A percentile compares a stretch with the other conserved stretches of the same genome.
These are phyloP conservation scores for Nycticebus coucang DNA, from an alignment of 2,113 vertebrate species.

Conservation along the genomic window DNA sequence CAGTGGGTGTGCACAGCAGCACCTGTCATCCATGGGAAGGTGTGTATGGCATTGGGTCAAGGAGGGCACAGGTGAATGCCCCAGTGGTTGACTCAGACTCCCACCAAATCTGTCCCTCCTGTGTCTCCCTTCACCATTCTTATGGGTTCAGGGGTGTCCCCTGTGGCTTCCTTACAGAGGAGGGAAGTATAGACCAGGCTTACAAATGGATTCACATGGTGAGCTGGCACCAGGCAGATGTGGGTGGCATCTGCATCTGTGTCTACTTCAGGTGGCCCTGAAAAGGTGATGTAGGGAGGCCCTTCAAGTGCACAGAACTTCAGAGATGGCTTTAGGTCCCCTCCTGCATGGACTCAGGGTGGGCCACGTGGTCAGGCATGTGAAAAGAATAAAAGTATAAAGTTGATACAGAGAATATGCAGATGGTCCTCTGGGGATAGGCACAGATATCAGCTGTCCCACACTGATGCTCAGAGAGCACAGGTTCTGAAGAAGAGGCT, in stretches of 20 bases:
- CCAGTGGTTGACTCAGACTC: not conserved
- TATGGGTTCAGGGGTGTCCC: not conserved
- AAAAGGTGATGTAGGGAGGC: not conserved
- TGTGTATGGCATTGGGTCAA: not conserved
- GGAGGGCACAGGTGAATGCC: not conserved
- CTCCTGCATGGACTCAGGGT: too few species aligned
- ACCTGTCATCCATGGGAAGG: not conserved
- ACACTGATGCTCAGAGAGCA: too few species aligned
- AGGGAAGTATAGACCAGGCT: not conserved
- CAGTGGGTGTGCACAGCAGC: not conserved
- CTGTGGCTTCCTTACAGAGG: not conserved
- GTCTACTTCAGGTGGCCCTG: not conserved
- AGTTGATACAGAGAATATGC: not conserved
- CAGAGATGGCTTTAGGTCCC: not conserved
- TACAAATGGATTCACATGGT: too few species aligned
- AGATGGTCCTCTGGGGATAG: not conserved
- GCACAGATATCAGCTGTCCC: not conserved
- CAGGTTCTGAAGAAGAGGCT: not conserved
- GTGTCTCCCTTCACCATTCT: not conserved
- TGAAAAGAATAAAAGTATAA: not conserved
- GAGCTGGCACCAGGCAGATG: not conserved
- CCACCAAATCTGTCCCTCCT: not conserved
- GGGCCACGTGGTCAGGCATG: not conserved
- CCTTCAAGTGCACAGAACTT: not conserved
- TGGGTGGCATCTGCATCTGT: not conserved